Percentiles rank a stretch among this genome's conserved stretches.
These are phyloP conservation scores for Hartigia nigra DNA, from an alignment of 2,888 invertebrate species.

Conservation along the genomic window DNA sequence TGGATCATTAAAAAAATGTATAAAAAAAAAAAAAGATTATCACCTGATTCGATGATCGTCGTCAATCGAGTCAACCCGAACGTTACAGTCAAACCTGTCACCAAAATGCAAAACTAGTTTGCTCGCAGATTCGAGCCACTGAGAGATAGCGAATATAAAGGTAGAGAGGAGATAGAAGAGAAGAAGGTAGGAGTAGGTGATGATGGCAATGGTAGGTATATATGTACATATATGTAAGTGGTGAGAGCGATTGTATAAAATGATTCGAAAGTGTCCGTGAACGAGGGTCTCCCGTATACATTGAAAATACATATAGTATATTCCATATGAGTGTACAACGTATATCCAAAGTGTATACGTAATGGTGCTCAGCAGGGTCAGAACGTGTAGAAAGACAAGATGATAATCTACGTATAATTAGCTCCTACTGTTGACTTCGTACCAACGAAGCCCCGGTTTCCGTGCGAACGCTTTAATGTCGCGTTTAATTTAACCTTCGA, in stretches of 20 bases:
- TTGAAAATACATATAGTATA: not conserved
- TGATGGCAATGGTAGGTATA: not conserved
- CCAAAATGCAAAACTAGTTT: not conserved
- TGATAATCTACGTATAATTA: conserved; percentile 51
- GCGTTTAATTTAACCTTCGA: conserved; percentile 29
- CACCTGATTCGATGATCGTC: not conserved
- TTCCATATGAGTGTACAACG: not conserved
- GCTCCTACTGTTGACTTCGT: conserved; percentile 34
- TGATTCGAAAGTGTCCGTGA: not conserved
- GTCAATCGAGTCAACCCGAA: not conserved
- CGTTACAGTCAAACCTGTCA: not conserved
- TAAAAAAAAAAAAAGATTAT: not conserved
- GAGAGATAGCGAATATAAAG: not conserved
- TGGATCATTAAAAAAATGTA: not conserved
- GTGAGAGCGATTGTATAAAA: not conserved
- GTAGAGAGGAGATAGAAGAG: not conserved
- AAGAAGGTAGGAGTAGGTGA: not conserved
- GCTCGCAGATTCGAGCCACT: not conserved
- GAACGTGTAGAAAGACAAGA: conserved; percentile 37
- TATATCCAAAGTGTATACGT: not conserved
- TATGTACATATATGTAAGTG: not conserved
- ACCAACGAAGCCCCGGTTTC: conserved; percentile 7
- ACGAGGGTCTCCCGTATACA: not conserved
- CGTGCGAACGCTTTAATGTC: conserved; percentile 10
- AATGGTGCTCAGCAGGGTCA: conserved; percentile 29